Base-by-base conservation (phyloP, 2,888 invertebrate genomes). In the Mesochorus sp. region DNA sequence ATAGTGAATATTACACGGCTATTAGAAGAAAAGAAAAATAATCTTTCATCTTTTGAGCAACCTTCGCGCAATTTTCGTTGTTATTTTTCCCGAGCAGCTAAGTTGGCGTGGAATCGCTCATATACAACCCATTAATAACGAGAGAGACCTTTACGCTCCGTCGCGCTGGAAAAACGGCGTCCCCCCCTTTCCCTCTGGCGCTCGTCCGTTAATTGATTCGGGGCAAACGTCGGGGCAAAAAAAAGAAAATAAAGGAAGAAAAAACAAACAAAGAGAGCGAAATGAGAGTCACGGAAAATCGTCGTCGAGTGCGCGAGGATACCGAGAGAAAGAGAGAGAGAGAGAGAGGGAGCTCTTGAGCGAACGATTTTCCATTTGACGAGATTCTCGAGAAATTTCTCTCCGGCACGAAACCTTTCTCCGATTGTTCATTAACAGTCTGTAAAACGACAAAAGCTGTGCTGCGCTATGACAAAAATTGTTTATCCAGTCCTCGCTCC, bases 71-170 rank as follows among this genome's bases (percentile, higher is more conserved):
- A n/a, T n/a, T n/a, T n/a, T n/a, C n/a, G n/a, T n/a, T n/a, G n/a
- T n/a, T n/a, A n/a, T n/a, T n/a, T n/a, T n/a, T n/a, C n/a, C n/a
- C n/a, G n/a, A n/a, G n/a, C n/a, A n/a, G n/a, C n/a, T n/a, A n/a
- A n/a, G n/a, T n/a, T n/a, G n/a, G n/a, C n/a, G n/a, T n/a, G n/a
- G n/a, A n/a, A n/a, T n/a, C n/a, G n/a, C n/a, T n/a, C n/a, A n/a
- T n/a, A 86, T 82, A 85, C 80, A 70, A 84, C 82, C 85, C 84
- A 84, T 85, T 84, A 83, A 81, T 83, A 85, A 88, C 86, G 85
- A 85, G 84, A 85, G 68, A 47, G 47, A 70, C 84, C 84, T 82
- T 84, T 78, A 74, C 85, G 84, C 78, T 81, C 84, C 73, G 86
- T 82, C 71, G 82, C 79, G 71, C 76, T 71, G 80, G 77, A 78